Evolutionary conservation across 1,140 invertebrate species (phyloP).

Genomic region (Anastrepha ludens): DNA sequence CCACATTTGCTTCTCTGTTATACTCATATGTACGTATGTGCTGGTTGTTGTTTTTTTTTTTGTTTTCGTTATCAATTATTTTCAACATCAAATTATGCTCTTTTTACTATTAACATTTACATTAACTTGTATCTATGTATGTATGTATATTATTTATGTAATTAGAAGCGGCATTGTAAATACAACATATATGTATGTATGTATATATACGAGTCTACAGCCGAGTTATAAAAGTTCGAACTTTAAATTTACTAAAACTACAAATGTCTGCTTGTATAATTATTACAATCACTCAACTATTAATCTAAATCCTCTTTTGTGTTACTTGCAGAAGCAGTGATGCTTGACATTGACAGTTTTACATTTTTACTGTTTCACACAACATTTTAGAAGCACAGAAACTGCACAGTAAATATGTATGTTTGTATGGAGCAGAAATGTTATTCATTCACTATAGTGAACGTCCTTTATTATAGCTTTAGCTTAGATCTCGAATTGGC

Average conservation of each 20-base stretch:
- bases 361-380: background rate
- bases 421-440: too few relatives aligned
- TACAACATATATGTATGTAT: constrained; percentile 49
- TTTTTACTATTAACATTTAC: background rate
- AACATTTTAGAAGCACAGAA: background rate
- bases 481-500: too few relatives aligned
- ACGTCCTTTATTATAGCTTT: too few relatives aligned
- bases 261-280: background rate
- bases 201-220: constrained; percentile 63
- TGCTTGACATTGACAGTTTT: background rate
- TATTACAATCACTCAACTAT: background rate
- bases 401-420: background rate
- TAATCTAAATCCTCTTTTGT: background rate
- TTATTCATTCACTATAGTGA: too few relatives aligned
- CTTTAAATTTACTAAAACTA: constrained; percentile 67
- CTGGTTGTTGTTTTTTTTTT: too few relatives aligned
- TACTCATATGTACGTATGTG: background rate
- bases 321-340: background rate
- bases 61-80: background rate
- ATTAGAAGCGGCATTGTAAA: constrained; percentile 55
- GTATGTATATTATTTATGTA: constrained; percentile 58
- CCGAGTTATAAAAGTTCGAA: constrained; percentile 70
- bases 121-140: constrained; percentile 29
- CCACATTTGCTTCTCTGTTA: too few relatives aligned
- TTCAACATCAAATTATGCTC: background rate